Conservation (phyloP, 2,888 invertebrate species). For the Polyommatus iphigenia region DNA sequence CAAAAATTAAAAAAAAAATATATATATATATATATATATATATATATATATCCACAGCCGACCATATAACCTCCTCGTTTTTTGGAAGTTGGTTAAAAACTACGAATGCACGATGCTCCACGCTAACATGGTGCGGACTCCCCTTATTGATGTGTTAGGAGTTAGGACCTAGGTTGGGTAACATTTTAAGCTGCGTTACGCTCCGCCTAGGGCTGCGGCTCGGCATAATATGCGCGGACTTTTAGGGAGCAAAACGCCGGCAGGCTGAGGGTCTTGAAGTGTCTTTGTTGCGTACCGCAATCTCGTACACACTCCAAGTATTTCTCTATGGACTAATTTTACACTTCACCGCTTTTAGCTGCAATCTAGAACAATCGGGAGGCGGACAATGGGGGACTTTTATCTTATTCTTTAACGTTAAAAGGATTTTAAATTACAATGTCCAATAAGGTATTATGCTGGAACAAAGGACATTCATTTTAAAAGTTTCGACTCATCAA, state of each 20-base stretch:
- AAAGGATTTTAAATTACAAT: constrained; percentile 14
- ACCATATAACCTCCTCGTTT: too few species aligned
- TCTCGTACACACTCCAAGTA: constrained; percentile 45
- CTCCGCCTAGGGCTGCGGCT: background rate
- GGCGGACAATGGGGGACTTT: constrained; percentile 17
- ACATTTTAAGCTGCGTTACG: background rate
- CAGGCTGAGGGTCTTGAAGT: constrained; percentile 38
- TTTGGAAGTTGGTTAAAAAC: too few species aligned
- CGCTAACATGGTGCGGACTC: too few species aligned
- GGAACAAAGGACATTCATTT: background rate
- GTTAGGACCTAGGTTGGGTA: too few species aligned
- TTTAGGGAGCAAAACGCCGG: constrained; percentile 37
- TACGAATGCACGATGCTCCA: too few species aligned
- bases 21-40: too few species aligned
- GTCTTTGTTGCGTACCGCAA: constrained; percentile 47
- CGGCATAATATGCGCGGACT: background rate
- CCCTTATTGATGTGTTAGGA: too few species aligned
- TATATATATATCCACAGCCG: too few species aligned
- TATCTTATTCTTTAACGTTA: constrained; percentile 26
- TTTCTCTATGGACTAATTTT: constrained; percentile 58
- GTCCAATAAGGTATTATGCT: constrained; percentile 12
- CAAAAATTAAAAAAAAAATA: too few species aligned
- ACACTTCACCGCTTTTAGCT: constrained; percentile 49
- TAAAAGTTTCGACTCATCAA: background rate
- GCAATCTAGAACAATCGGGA: constrained; percentile 31